Conservation (phyloP, 1,140 invertebrate species). For the Caerostris extrusa region DNA sequence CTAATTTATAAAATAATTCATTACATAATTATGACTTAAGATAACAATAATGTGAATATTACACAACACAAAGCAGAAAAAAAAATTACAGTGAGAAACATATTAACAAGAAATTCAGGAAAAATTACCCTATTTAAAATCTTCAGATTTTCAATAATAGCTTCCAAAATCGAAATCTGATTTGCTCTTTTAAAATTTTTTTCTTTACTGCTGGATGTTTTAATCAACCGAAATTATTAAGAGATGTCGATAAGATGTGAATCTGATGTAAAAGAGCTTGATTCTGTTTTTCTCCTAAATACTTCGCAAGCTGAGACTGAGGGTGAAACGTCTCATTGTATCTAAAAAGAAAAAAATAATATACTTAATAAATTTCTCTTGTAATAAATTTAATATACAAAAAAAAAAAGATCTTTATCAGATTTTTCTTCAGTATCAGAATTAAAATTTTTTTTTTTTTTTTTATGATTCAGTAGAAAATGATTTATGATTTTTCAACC, state of each 20-base stretch:
- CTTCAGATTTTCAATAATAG: constrained; percentile 61
- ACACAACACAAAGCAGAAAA: background rate
- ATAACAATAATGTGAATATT: no score
- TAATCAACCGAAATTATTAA: background rate
- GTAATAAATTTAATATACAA: background rate
- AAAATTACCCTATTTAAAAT: constrained; percentile 46
- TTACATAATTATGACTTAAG: background rate
- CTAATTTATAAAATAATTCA: background rate
- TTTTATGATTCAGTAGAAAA: no score
- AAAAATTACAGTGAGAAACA: background rate
- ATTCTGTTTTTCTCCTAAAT: constrained; percentile 60
- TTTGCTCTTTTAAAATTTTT: constrained; percentile 43
- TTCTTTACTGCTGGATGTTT: background rate
- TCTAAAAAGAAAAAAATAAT: constrained; percentile 25
- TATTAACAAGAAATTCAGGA: background rate
- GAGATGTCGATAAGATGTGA: constrained; percentile 48
- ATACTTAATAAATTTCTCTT: background rate
- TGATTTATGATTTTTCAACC: no score
- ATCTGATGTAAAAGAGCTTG: constrained; percentile 66
- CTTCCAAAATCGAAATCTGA: constrained; percentile 54
- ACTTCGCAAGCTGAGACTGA: constrained; percentile 37
- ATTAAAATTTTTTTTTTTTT: no score
- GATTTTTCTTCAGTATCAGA: no score
- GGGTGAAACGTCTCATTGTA: constrained; percentile 71
- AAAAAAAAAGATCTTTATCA: background rate